Conservation (phyloP, 2,797 vertebrate species). For the Momotus momota region DNA sequence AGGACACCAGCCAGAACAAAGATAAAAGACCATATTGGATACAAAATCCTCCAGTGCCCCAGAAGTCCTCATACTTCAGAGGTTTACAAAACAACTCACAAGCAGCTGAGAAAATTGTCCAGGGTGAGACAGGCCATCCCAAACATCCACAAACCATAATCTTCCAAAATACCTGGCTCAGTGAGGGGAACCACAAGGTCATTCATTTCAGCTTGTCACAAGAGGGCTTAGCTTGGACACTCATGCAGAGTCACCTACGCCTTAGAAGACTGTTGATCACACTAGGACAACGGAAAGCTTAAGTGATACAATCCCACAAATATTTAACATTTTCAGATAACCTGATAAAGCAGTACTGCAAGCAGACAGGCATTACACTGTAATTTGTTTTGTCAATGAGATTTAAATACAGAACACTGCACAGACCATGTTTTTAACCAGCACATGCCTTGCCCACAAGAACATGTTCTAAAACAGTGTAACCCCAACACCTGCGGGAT, state of each 20-base stretch:
- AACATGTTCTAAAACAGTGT: not conserved
- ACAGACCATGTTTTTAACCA: not conserved
- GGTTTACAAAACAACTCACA: not conserved
- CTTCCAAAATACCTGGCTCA: not conserved
- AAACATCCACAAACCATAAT: not conserved
- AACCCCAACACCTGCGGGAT: not conserved
- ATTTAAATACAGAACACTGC: not conserved
- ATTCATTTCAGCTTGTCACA: fast-evolving
- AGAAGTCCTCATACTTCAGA: not conserved
- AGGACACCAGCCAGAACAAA: not conserved
- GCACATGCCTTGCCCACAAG: not conserved
- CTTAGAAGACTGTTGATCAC: not conserved
- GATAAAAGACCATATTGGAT: not conserved
- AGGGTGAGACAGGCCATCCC: not conserved
- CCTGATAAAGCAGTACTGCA: not conserved
- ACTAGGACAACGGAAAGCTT: not conserved
- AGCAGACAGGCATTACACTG: not conserved
- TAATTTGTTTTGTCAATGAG: not conserved
- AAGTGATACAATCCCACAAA: not conserved
- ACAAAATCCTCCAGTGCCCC: not conserved
- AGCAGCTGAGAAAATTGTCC: not conserved
- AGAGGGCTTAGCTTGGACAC: not conserved
- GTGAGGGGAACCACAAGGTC: not conserved
- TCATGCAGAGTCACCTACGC: not conserved
- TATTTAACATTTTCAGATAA: not conserved